Conservation (phyloP, 2,113 vertebrate species). For the Sorex fumeus region DNA sequence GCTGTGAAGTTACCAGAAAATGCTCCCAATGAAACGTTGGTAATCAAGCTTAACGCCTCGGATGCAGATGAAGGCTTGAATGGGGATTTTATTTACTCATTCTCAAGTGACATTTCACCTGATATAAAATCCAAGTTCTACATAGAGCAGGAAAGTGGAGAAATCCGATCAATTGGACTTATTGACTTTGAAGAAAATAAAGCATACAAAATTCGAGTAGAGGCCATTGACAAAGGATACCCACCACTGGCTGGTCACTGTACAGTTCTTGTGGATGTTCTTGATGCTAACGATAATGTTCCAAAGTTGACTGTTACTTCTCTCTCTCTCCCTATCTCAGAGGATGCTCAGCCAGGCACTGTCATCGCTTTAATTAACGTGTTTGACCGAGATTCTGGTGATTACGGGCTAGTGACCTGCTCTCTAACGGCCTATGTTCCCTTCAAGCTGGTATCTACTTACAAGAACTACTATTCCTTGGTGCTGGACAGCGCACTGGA, state of each 20-base stretch:
- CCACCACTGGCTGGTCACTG: slow-evolving; percentile 89
- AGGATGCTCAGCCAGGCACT: slow-evolving; percentile 89
- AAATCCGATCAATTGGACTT: slow-evolving; percentile 86
- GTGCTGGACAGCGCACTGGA: slow-evolving; percentile 86
- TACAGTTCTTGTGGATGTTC: slow-evolving; percentile 89
- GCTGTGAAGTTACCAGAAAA: slow-evolving; percentile 87
- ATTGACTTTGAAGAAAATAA: slow-evolving; percentile 90
- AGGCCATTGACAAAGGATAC: slow-evolving; percentile 89
- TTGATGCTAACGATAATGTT: slow-evolving; percentile 92
- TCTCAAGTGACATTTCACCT: slow-evolving; percentile 67
- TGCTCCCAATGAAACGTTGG: slow-evolving; percentile 82
- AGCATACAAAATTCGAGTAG: slow-evolving; percentile 90
- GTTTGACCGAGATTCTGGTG: slow-evolving; percentile 90
- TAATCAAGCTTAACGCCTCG: slow-evolving; percentile 85
- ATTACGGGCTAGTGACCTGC: slow-evolving; percentile 87
- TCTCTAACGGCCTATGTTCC: slow-evolving; percentile 75
- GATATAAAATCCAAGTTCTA: slow-evolving; percentile 85
- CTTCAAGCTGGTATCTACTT: slow-evolving; percentile 83
- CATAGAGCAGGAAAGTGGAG: slow-evolving; percentile 85
- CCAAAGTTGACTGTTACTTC: slow-evolving; percentile 91
- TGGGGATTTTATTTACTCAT: slow-evolving; percentile 69
- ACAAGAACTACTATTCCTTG: slow-evolving; percentile 85
- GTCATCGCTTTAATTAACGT: slow-evolving; percentile 93
- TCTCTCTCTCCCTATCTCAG: slow-evolving; percentile 88
- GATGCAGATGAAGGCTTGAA: slow-evolving; percentile 76